A percentile compares a stretch with the other conserved stretches of the same genome.
Conservation (phyloP, 2,797 vertebrate genomes). For the Decapterus maruadsi region DNA sequence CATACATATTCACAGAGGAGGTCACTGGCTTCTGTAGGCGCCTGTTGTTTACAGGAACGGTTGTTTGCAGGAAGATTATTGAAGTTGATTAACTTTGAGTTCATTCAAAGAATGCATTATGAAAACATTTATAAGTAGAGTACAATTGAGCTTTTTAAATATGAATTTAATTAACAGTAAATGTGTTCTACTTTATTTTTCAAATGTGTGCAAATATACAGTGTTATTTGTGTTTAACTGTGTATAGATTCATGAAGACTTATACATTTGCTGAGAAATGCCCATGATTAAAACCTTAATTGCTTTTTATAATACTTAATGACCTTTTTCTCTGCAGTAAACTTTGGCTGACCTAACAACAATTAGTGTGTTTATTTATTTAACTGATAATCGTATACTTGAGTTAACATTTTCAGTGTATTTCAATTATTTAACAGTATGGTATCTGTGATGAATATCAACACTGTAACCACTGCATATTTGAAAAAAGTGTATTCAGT, state of each 20-base stretch:
- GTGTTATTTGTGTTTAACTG: neutral
- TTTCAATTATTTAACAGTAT: neutral
- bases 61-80: neutral
- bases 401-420: neutral
- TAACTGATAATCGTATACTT: neutral
- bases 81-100: neutral
- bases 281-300: neutral
- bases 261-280: neutral
- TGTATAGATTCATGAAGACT: neutral
- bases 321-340: neutral
- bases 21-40: constrained; percentile 15
- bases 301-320: neutral
- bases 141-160: neutral
- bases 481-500: neutral
- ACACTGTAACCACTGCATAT: neutral
- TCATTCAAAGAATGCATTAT: neutral
- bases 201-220: neutral
- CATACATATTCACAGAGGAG: constrained; percentile 39
- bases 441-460: no score
- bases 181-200: neutral
- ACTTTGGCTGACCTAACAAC: neutral
- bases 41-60: constrained; percentile 11
- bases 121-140: neutral
- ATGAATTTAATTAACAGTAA: neutral
- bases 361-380: neutral